Conservation (phyloP, 1,140 invertebrate species). For the Zaprionus ornatus region DNA sequence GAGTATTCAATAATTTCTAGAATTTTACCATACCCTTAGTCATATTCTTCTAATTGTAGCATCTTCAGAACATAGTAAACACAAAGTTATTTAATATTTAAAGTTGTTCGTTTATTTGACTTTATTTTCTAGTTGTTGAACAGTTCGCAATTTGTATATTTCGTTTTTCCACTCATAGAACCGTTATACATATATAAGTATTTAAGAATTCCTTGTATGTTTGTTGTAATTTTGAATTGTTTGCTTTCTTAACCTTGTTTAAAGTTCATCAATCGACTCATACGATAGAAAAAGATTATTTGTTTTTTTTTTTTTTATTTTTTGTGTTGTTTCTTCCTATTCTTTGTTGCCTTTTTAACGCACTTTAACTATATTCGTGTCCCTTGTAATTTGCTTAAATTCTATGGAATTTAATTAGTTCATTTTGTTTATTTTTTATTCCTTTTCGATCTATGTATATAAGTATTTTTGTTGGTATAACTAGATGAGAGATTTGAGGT, state of each 20-base stretch:
- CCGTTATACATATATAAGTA: conserved; percentile 17
- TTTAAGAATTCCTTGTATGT: conserved; percentile 66
- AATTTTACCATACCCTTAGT: too few species aligned
- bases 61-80: background rate
- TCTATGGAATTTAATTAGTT: conserved; percentile 62
- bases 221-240: conserved; percentile 16
- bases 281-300: conserved; percentile 60
- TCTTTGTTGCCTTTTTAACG: conserved; percentile 31
- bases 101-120: conserved; percentile 74
- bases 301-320: conserved; percentile 3
- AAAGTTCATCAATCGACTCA: conserved; percentile 11
- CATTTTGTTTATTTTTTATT: conserved; percentile 22
- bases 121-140: conserved; percentile 76
- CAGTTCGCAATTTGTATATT: conserved; percentile 50
- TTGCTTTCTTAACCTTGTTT: conserved; percentile 1
- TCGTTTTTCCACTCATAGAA: conserved; percentile 11
- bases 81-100: conserved; percentile 27
- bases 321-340: conserved; percentile 5
- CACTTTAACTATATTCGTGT: conserved; percentile 60
- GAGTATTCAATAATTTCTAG: too few species aligned
- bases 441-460: conserved; percentile 20
- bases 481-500: conserved; percentile 56
- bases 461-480: conserved; percentile 32
- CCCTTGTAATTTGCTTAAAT: conserved; percentile 76
- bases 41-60: too few species aligned